Conservation (phyloP, 2,888 invertebrate genomes). For the Caenorhabditis afra region DNA sequence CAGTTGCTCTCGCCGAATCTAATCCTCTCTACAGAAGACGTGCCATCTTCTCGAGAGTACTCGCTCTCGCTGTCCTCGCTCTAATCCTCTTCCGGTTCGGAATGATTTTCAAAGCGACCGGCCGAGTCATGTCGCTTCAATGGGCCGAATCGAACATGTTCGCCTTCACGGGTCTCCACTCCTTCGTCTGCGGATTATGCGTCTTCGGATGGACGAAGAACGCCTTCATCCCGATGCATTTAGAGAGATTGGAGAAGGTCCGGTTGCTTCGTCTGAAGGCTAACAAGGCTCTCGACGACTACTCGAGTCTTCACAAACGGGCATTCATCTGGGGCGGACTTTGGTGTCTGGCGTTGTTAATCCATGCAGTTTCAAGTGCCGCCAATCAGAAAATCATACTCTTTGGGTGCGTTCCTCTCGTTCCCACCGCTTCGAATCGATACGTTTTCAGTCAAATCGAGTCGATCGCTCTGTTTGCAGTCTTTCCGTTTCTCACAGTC, state of each 20-base stretch:
- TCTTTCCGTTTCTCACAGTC: constrained; percentile 3
- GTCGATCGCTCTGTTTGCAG: constrained; percentile 1
- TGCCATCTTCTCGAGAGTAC: constrained; percentile 17
- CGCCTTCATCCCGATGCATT: constrained; percentile 8
- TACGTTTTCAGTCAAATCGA: constrained; percentile 2
- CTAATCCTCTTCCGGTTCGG: constrained; percentile 29
- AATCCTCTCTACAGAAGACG: constrained; percentile 4
- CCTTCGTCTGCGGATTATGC: constrained; percentile 26
- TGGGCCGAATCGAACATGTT: constrained; percentile 43
- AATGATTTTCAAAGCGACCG: constrained; percentile 31
- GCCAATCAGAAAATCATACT: constrained; percentile 18
- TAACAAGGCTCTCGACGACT: constrained; percentile 10
- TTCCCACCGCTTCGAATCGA: background rate
- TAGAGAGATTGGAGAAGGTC: constrained; percentile 11
- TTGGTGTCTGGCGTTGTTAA: constrained; percentile 9
- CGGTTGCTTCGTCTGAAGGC: constrained; percentile 12
- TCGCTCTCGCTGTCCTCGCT: constrained; percentile 10
- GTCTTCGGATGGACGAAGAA: constrained; percentile 38
- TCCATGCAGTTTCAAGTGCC: constrained; percentile 14
- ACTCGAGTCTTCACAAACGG: constrained; percentile 12
- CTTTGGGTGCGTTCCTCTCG: background rate
- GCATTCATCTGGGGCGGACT: constrained; percentile 29
- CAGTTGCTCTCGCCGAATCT: constrained; percentile 5
- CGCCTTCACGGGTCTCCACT: constrained; percentile 36
- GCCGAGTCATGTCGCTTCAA: constrained; percentile 18